Evolutionary conservation across 2,797 vertebrate genomes (phyloP).

Genomic region (Notolepis coatsorum): DNA sequence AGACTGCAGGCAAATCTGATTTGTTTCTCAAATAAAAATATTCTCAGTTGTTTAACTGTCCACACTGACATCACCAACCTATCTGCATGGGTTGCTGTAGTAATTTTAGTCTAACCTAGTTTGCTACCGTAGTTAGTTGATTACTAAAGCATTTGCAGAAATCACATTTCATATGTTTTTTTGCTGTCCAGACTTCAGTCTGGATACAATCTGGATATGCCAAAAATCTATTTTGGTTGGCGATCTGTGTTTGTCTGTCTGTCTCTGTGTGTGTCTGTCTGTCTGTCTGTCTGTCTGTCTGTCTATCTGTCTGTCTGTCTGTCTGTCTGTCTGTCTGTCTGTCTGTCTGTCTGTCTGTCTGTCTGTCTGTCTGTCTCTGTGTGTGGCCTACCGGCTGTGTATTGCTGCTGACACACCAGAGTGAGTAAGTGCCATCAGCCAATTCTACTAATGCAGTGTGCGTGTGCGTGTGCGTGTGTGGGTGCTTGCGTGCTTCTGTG

Average conservation of each 20-base stretch:
- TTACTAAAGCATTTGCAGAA: no score
- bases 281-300: background rate
- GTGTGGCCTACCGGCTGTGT: background rate
- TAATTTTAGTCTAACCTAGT: no score
- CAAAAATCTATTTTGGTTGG: no score
- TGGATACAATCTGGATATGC: background rate
- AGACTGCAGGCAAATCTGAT: no score
- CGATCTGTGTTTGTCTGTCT: no score
- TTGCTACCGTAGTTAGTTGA: no score
- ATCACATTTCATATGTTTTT: background rate
- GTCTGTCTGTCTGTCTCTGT: background rate
- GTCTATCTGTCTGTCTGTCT: background rate
- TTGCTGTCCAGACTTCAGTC: background rate
- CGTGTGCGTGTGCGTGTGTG: slow-evolving; percentile 15
- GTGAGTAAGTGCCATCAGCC: slow-evolving; percentile 27
- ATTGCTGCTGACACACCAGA: slow-evolving; percentile 28
- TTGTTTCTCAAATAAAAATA: no score
- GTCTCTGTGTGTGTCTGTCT: background rate
- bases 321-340: background rate
- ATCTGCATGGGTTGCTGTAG: no score
- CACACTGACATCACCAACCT: no score
- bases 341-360: background rate
- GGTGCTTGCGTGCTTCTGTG: slow-evolving; percentile 17
- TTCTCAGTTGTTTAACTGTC: no score
- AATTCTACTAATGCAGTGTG: slow-evolving; percentile 6